phyloP scores from a whole-genome alignment of 2,888 invertebrate genomes.

The Heliothis peltigera region DNA sequence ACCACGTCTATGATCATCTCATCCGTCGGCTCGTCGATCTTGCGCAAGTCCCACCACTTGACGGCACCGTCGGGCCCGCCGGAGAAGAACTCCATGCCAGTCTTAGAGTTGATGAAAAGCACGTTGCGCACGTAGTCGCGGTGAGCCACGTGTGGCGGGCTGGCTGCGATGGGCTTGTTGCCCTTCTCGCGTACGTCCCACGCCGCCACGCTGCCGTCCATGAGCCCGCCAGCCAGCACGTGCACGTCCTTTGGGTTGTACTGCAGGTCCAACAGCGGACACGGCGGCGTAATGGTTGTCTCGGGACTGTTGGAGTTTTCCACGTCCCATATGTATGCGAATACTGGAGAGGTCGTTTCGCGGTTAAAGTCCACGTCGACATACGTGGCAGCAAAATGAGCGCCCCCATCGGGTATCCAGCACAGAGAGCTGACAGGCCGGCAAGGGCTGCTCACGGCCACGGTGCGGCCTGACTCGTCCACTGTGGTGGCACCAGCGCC shows the following conservation, averaged over 20 bases:
- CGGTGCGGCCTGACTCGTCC: slow-evolving; percentile 75
- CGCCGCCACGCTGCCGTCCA: slow-evolving; percentile 91
- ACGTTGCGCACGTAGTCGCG: slow-evolving; percentile 95
- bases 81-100: slow-evolving; percentile 97
- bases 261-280: slow-evolving; percentile 94
- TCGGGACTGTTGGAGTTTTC: slow-evolving; percentile 95
- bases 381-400: slow-evolving; percentile 95
- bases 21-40: slow-evolving; percentile 91
- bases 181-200: slow-evolving; percentile 95
- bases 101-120: slow-evolving; percentile 97
- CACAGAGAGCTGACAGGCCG: slow-evolving; percentile 94
- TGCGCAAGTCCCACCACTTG: slow-evolving; percentile 94
- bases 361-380: slow-evolving; percentile 94
- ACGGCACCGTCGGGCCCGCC: slow-evolving; percentile 96
- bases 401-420: slow-evolving; percentile 96
- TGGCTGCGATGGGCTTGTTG: slow-evolving; percentile 91
- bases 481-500: slow-evolving; percentile 69
- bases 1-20: slow-evolving; percentile 92
- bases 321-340: slow-evolving; percentile 95
- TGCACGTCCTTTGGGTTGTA: slow-evolving; percentile 95
- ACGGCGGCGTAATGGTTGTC: slow-evolving; percentile 91
- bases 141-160: slow-evolving; percentile 95
- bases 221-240: slow-evolving; percentile 92
- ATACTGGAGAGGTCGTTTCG: slow-evolving; percentile 70
- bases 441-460: slow-evolving; percentile 76